These are phyloP conservation scores for Yponomeuta sedellus DNA, from an alignment of 2,888 invertebrate genomes.

Conservation along the genomic window DNA sequence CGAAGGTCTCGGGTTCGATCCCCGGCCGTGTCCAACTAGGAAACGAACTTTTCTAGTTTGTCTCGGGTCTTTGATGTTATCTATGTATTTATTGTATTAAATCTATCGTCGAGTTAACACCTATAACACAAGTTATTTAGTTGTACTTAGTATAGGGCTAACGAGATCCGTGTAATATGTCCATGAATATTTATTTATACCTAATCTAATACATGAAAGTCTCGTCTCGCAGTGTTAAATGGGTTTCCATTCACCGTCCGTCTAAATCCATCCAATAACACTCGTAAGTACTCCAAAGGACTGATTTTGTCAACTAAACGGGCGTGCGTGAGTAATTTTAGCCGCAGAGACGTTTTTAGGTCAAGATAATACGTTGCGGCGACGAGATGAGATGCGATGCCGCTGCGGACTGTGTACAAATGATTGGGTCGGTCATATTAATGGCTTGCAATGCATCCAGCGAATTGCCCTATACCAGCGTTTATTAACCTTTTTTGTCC, in stretches of 20 bases:
- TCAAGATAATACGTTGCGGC: not conserved
- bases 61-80: too few relatives aligned
- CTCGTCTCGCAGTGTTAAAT: not conserved
- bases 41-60: too few relatives aligned
- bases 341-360: slow-evolving; percentile 3
- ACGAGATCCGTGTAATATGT: too few relatives aligned
- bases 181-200: too few relatives aligned
- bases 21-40: too few relatives aligned
- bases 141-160: too few relatives aligned
- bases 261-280: not conserved
- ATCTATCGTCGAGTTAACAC: too few relatives aligned
- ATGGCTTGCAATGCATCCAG: not conserved
- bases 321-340: slow-evolving; percentile 6
- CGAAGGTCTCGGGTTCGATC: too few relatives aligned
- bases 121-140: too few relatives aligned
- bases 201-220: too few relatives aligned
- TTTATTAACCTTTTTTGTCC: too few relatives aligned
- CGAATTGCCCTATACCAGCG: not conserved
- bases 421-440: not conserved
- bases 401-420: not conserved
- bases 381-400: not conserved
- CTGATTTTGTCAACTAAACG: slow-evolving; percentile 3
- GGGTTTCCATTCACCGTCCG: not conserved
- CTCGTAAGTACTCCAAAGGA: not conserved
- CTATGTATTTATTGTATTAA: too few relatives aligned